These are phyloP conservation scores for Drosophila nannoptera DNA, from an alignment of 1,140 invertebrate genomes.

Conservation along the genomic window DNA sequence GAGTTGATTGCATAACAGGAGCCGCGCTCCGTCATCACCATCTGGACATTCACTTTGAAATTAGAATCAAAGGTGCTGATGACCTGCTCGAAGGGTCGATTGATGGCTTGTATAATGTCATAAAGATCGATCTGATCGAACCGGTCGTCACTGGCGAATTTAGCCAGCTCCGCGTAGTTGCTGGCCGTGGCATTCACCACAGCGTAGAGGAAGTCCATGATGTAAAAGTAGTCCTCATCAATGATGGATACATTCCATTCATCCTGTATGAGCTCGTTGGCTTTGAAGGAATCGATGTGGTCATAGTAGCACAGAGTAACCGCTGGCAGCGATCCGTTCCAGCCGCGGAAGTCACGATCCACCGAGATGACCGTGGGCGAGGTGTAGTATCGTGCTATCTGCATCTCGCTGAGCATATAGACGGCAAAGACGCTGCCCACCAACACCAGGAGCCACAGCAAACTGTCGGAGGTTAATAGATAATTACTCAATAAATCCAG, in stretches of 20 bases:
- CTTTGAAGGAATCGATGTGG: conserved; percentile 78
- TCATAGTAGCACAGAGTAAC: conserved; percentile 81
- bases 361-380: conserved; percentile 84
- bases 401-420: conserved; percentile 50
- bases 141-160: conserved; percentile 78
- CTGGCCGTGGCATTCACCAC: conserved; percentile 78
- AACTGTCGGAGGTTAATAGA: conserved; percentile 10
- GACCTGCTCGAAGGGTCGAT: conserved; percentile 79
- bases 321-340: conserved; percentile 84
- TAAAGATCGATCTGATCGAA: conserved; percentile 77
- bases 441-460: conserved; percentile 59
- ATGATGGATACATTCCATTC: conserved; percentile 71
- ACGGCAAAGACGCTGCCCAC: conserved; percentile 51
- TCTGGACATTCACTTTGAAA: conserved; percentile 78
- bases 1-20: conserved; percentile 84
- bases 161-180: conserved; percentile 74
- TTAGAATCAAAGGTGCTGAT: conserved; percentile 79
- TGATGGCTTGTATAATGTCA: conserved; percentile 72
- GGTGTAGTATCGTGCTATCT: conserved; percentile 77
- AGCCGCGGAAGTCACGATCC: conserved; percentile 84
- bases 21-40: conserved; percentile 83
- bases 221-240: conserved; percentile 77
- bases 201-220: conserved; percentile 78
- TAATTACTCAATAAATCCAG: not conserved
- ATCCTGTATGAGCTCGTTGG: conserved; percentile 71